These are phyloP conservation scores for Caenorhabditis tropicalis DNA, from an alignment of 1,140 invertebrate genomes.

Conservation along the genomic window DNA sequence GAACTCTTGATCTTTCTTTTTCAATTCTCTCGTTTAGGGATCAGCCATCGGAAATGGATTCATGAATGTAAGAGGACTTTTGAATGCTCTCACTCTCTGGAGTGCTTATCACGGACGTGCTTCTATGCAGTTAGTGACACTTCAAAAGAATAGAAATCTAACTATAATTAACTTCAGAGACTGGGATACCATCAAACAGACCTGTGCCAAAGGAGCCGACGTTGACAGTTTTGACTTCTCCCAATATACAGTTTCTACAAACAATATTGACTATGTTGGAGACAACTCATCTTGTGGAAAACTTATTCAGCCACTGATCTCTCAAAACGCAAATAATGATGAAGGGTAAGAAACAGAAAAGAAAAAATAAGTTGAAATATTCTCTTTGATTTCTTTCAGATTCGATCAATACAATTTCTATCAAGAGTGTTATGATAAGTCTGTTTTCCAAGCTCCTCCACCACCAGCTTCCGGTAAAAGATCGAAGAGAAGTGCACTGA, in stretches of 20 bases:
- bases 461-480: not conserved
- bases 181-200: constrained; percentile 49
- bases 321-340: not conserved
- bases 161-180: constrained; percentile 50
- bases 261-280: constrained; percentile 49
- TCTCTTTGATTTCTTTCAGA: not conserved
- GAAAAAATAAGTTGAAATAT: not conserved
- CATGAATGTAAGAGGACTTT: constrained; percentile 52
- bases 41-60: constrained; percentile 59
- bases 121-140: constrained; percentile 33
- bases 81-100: constrained; percentile 55
- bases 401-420: constrained; percentile 59
- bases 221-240: constrained; percentile 49
- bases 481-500: not conserved
- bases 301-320: constrained; percentile 41
- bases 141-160: not conserved
- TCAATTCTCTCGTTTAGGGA: not conserved
- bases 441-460: constrained; percentile 16
- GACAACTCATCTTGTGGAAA: constrained; percentile 47
- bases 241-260: constrained; percentile 9
- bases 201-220: constrained; percentile 17
- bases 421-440: constrained; percentile 53
- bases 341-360: not conserved
- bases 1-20: not conserved
- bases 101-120: constrained; percentile 54